A percentile compares a stretch with the other conserved stretches of the same genome.
phyloP scores from a whole-genome alignment of 2,113 vertebrate species.

The Hemichromis elongatus region DNA sequence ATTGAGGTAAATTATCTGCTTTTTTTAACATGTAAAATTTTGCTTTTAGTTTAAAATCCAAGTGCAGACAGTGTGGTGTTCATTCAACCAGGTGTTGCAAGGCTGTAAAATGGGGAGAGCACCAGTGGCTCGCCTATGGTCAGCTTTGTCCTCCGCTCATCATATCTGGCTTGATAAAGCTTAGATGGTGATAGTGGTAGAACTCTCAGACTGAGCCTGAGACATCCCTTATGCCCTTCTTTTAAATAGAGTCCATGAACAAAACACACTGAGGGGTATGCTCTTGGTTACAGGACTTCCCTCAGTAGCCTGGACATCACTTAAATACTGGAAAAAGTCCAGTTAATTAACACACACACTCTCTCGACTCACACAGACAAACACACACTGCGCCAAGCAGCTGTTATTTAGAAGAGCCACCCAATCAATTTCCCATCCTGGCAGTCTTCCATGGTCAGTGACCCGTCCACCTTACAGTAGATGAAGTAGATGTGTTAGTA shows the following conservation, averaged over 20 bases:
- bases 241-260: background rate
- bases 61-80: background rate
- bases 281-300: background rate
- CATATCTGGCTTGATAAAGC: background rate
- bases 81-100: background rate
- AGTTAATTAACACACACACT: background rate
- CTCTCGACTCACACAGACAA: background rate
- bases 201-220: background rate
- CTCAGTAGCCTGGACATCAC: background rate
- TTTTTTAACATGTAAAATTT: background rate
- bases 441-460: background rate
- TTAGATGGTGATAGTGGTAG: background rate
- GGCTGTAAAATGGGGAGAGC: background rate
- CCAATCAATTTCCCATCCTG: background rate
- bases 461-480: slow-evolving; percentile 1
- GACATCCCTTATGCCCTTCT: background rate
- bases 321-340: background rate
- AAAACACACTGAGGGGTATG: background rate
- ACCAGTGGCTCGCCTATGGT: background rate
- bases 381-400: background rate
- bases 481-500: slow-evolving; percentile 33
- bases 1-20: background rate
- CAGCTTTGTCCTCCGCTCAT: background rate
- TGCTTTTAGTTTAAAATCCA: background rate
- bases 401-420: background rate